Evolutionary conservation across 2,888 invertebrate genomes (phyloP).

Genomic region (Eristalinus aeneus): DNA sequence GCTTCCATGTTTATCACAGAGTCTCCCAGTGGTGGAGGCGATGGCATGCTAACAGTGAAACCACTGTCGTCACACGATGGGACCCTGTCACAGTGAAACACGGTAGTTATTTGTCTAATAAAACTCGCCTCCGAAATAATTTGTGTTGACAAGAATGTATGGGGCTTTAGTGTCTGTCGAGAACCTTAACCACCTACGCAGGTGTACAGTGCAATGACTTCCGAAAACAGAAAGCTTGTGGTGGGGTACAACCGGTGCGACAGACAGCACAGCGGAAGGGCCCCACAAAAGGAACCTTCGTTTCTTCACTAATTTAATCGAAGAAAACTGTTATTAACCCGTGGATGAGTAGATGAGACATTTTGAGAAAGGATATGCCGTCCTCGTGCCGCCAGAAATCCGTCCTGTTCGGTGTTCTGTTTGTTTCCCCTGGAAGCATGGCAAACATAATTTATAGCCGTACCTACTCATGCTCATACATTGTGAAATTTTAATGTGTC

Average conservation of each 20-base stretch:
- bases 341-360: conserved; percentile 66
- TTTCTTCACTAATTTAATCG: conserved; percentile 69
- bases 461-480: conserved; percentile 68
- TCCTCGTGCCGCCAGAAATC: conserved; percentile 17
- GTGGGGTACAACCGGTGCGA: conserved; percentile 17
- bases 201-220: conserved; percentile 67
- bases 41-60: conserved; percentile 4
- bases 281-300: conserved; percentile 1
- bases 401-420: conserved; percentile 38
- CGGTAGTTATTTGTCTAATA: conserved; percentile 73
- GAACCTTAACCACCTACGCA: conserved; percentile 20
- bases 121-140: conserved; percentile 71
- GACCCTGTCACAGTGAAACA: conserved; percentile 70
- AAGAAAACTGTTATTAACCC: conserved; percentile 71
- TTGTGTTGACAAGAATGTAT: conserved; percentile 73
- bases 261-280: conserved; percentile 27
- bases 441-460: conserved; percentile 69
- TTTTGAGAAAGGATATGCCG: conserved; percentile 29
- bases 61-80: conserved; percentile 54
- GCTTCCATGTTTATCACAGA: conserved; percentile 55
- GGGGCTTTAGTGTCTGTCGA: background rate
- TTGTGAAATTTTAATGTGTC: conserved; percentile 79
- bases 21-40: background rate
- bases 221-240: conserved; percentile 38
- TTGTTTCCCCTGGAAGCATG: conserved; percentile 60